Base-by-base conservation (phyloP, 2,888 invertebrate species). In the Callyntrura guangdongensis region DNA sequence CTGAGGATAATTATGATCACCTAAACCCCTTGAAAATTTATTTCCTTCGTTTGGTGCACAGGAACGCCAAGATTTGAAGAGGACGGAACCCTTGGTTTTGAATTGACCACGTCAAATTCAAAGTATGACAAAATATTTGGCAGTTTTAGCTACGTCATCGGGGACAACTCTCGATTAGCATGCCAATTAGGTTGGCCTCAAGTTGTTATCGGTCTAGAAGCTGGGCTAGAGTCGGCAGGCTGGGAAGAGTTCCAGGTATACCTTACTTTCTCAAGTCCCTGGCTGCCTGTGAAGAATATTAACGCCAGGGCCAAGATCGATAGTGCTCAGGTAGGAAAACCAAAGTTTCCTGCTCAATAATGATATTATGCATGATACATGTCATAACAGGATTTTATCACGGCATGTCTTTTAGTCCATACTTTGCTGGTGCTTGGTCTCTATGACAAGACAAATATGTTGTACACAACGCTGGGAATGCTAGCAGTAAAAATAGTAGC, bases 51-150 rank as follows among this genome's bases (percentile, higher is more conserved):
- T 36, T 36, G 36, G 56, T 83, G 20, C 53, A 0, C 64, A 94
- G 94, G 94, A 69, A 94, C 93, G 14, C 93, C 94, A 12, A 86
- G 93, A 61, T 93, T 94, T 88, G 93, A 93, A 86, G 92, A 93
- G 85, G 93, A 94, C 67, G 94, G 94, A 11, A 89, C 93, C 27
- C 89, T 94, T 14, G 93, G 93, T 47, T 93, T 94, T 89, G 94
- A 94, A 36, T 86, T 94, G 82, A 92, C 92, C 77, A 93, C 94
- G 79, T 94, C 94, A 64, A 86, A 93, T 91, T 92, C 93, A 84
- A 92, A 92, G 90, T 93, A 93, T 91, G 94, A 94, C 93, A 94
- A 93, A 92, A 94, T 94, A 93, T 94, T 94, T 93, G 94, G 93
- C 79, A 94, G 93, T 87, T 91, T 94, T 61, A 94, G 92, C 92